Evolutionary conservation across 2,888 invertebrate species (phyloP), one percentile per base, ranked within the genome.

Genomic region (Dioctria linearis): DNA sequence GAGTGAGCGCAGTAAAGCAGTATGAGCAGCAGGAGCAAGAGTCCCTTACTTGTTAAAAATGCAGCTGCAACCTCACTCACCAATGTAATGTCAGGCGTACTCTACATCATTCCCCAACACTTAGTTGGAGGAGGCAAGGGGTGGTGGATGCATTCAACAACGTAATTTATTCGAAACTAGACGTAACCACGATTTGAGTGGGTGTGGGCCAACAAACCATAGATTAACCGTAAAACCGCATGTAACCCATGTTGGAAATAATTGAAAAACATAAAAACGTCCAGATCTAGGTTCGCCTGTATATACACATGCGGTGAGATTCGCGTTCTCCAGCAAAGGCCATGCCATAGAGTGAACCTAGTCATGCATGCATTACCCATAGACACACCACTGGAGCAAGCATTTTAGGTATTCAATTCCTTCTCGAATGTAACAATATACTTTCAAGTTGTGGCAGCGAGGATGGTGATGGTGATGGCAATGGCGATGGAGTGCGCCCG

Each of bases 261-360:
- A 76, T 76, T 76, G 76, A 76, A 63, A 76, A 76, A 76, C 76
- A 63, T 76, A 76, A 76, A 76, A 76, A 76, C 76, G 43, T 76
- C n/a, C 59, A 73, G 57, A 65, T 57, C 57, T 57, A 57, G 57
- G 65, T 43, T 67, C 49, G 49, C 13, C n/a, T 67, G 46, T 67
- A 25, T 25, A 25, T n/a, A 67, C 40, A 25, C 37, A 49, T 67
- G 67, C 13, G 6, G 37, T n/a, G 67, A 49, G 43, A 49, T 13
- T 46, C 49, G 49, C 67, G 67, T 67, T 67, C 25, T 37, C 67
- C 67, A 13, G 25, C 25, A 25, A 0, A 25, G 5, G 43, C 67
- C 25, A 37, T 49, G 43, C 67, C 25, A 37, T 49, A 25, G 65
- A 46, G 67, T 67, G 49, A 9, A 67, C 3, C 67, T 67, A 67